These are phyloP conservation scores for Molothrus aeneus DNA, from an alignment of 2,797 vertebrate genomes.

Conservation along the genomic window DNA sequence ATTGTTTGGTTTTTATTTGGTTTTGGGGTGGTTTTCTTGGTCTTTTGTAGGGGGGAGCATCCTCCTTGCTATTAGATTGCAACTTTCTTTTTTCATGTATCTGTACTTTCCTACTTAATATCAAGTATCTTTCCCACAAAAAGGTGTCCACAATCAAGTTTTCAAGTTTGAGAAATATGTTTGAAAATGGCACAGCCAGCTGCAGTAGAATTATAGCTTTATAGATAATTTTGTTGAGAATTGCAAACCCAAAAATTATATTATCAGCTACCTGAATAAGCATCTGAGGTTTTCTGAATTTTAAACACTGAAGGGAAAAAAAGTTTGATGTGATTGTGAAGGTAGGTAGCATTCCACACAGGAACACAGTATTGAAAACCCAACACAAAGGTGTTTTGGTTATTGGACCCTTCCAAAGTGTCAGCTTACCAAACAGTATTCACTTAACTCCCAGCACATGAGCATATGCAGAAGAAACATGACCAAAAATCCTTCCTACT, in stretches of 20 bases:
- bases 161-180: not conserved
- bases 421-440: not conserved
- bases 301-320: not conserved
- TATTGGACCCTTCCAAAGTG: not conserved
- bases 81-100: not conserved
- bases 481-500: not conserved
- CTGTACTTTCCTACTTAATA: not conserved
- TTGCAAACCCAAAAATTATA: not conserved
- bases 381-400: not conserved
- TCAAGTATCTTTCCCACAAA: not conserved
- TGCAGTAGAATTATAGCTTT: not conserved
- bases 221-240: not conserved
- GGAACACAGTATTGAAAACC: not conserved
- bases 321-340: not conserved
- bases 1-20: not conserved
- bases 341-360: not conserved
- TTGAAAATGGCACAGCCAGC: not conserved
- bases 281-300: not conserved
- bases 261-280: not conserved
- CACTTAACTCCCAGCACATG: not conserved
- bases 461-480: rapidly evolving
- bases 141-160: not conserved
- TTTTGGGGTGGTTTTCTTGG: not conserved
- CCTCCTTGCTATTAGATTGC: not conserved
- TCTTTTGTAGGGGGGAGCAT: rapidly evolving